Evolutionary conservation across 2,888 invertebrate species (phyloP), one percentile per base, ranked within the genome.

Genomic region (Melieria picta): DNA sequence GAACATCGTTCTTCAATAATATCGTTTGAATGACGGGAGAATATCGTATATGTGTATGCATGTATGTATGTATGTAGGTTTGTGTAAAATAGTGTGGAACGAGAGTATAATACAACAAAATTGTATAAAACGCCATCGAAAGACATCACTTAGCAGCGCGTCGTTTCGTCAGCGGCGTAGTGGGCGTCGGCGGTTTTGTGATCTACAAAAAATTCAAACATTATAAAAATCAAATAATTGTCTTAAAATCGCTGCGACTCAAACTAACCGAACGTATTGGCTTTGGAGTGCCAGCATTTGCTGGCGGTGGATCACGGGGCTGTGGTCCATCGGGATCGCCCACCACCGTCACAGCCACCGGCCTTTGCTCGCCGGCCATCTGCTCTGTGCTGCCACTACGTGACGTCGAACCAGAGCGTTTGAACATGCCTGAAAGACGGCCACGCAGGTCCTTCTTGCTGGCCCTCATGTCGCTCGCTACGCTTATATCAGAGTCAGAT

Each of bases 371-470:
- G 63, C 60, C 68, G 7, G 71, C 16, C 11, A 79, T 75, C 11
- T 83, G 81, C 60, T 87, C 87, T 50, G 79, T 82, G 72, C 93
- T 93, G 80, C 90, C 92, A 72, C 91, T 91, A 71, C 93, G 89
- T 7, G 93, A 89, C 47, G 89, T 87, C 11, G 90, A 92, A 6
- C 88, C 85, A 71, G 89, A 89, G 79, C 93, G 90, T 83, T 91
- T 93, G 81, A 96, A 96, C 89, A 96, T 94, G 76, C 93, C 94
- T 0, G 94, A 92, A 58, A 96, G 88, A 74, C 94, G 90, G 70
- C 93, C 94, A 81, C 93, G 92, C 77, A 95, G 88, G 87, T 94
- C 93, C 80, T 91, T 91, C 86, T 93, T 93, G 82, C 92, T 92
- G 9, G 89, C 89, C 79, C 88, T 87, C 77, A 86, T 81, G 75